Evolutionary conservation across 2,797 vertebrate genomes (phyloP).

Genomic region (Parotocinclus haroldoi): DNA sequence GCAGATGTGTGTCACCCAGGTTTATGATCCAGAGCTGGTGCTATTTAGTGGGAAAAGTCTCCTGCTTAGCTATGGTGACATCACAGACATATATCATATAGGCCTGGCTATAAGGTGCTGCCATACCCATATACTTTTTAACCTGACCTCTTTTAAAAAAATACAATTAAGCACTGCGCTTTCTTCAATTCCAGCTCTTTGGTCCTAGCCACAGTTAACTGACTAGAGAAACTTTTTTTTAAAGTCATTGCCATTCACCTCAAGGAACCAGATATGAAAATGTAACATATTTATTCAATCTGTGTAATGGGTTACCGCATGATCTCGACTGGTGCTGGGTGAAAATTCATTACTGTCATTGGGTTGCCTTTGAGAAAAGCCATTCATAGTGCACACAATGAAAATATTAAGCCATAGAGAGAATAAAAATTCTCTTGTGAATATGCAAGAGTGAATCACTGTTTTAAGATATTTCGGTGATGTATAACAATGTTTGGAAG

Average conservation of each 20-base stretch:
- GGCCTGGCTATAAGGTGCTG: constrained; percentile 45
- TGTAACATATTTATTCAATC: constrained; percentile 51
- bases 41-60: constrained; percentile 61
- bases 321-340: constrained; percentile 30
- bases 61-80: constrained; percentile 35
- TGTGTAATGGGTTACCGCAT: constrained; percentile 44
- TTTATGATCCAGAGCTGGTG: constrained; percentile 65
- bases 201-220: constrained; percentile 51
- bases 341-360: constrained; percentile 45
- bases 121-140: constrained; percentile 42
- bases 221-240: constrained; percentile 49
- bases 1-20: constrained; percentile 68
- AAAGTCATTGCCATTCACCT: constrained; percentile 46
- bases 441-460: too few relatives aligned
- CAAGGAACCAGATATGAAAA: constrained; percentile 51
- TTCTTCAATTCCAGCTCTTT: constrained; percentile 35
- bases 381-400: constrained; percentile 3
- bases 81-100: constrained; percentile 50
- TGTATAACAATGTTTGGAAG: too few relatives aligned
- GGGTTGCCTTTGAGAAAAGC: constrained; percentile 10
- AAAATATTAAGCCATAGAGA: background rate
- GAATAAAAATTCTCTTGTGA: too few relatives aligned
- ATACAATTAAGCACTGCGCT: constrained; percentile 51
- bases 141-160: constrained; percentile 35
- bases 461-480: too few relatives aligned